Evolutionary conservation across 2,888 invertebrate genomes (phyloP), one percentile per base, ranked within the genome.

Genomic region (Icerya purchasi): DNA sequence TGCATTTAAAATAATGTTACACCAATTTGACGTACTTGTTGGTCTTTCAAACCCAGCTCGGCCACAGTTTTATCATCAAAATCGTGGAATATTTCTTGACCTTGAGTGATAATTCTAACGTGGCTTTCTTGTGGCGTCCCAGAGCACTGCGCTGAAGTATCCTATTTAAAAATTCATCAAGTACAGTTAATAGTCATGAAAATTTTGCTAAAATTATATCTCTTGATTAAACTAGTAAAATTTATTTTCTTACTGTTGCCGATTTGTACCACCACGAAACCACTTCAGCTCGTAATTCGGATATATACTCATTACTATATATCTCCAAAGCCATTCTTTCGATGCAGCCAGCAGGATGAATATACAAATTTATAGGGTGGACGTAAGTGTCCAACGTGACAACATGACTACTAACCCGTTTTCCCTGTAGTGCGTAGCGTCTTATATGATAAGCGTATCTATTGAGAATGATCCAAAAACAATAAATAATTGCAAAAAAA

Each of bases 41-140:
- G 84, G 70, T 94, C 93, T 70, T 93, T 94, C 69, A 93, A 90
- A 22, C 91, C 90, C 77, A 91, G 85, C 70, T 93, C 93, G 50
- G 82, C 83, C 1, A 93, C 73, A 1, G 86, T 86, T 66, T 92
- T 84, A 69, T 93, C 93, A 70, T 94, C 93, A 66, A 86, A 86
- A 67, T 94, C 93, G 2, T 87, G 84, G 0, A 88, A 88, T 5
- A 94, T 74, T 70, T 94, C 94, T 71, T 93, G 92, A 0, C 93
- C 93, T 69, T 87, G 86, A 0, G 91, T 92, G 64, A 93, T 92
- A 78, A 93, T 90, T 53, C 93, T 76, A 57, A 93, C 79, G 0
- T 89, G 88, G 24, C 71, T 68, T 61, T 67, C 67, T 53, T 70
- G 67, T 54, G 58, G 55, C n/a, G n/a, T n/a, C n/a, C n/a, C n/a